These are phyloP conservation scores for Melospiza melodia DNA, from an alignment of 2,113 vertebrate genomes.

Conservation along the genomic window DNA sequence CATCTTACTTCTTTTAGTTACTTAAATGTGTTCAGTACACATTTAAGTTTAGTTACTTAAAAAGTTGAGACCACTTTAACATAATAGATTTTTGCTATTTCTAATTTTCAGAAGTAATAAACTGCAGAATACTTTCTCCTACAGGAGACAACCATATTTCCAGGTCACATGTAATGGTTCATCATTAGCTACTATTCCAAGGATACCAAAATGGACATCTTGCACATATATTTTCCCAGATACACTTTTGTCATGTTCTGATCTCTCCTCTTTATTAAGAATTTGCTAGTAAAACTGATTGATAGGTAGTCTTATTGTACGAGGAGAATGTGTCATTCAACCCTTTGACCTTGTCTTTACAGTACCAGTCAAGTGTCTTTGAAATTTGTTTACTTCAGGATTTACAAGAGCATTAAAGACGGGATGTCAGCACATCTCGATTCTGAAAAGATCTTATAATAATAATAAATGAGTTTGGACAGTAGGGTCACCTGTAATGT, in stretches of 20 bases:
- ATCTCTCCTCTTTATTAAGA: slow-evolving; percentile 23
- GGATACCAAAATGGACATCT: not conserved
- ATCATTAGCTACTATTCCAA: not conserved
- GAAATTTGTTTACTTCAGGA: slow-evolving; percentile 64
- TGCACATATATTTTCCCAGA: not conserved
- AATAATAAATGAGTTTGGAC: slow-evolving; percentile 21
- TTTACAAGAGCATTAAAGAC: slow-evolving; percentile 53
- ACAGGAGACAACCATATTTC: not conserved
- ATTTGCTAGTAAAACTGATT: slow-evolving; percentile 57
- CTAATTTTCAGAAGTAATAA: not conserved
- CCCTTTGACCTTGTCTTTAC: slow-evolving; percentile 48
- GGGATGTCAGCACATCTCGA: slow-evolving; percentile 42
- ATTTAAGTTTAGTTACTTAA: not conserved
- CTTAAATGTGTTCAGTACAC: not conserved
- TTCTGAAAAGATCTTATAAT: slow-evolving; percentile 34
- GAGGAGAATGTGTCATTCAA: slow-evolving; percentile 36
- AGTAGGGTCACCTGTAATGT: slow-evolving; percentile 16
- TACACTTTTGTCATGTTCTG: not conserved
- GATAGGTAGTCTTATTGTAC: slow-evolving; percentile 37
- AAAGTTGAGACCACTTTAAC: not conserved
- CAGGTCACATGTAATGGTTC: not conserved
- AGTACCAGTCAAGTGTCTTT: slow-evolving; percentile 11
- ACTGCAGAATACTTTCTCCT: not conserved
- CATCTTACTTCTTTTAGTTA: not conserved
- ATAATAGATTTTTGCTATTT: not conserved